Conservation (phyloP, 2,888 invertebrate genomes). For the Strigamia transsilvanica region DNA sequence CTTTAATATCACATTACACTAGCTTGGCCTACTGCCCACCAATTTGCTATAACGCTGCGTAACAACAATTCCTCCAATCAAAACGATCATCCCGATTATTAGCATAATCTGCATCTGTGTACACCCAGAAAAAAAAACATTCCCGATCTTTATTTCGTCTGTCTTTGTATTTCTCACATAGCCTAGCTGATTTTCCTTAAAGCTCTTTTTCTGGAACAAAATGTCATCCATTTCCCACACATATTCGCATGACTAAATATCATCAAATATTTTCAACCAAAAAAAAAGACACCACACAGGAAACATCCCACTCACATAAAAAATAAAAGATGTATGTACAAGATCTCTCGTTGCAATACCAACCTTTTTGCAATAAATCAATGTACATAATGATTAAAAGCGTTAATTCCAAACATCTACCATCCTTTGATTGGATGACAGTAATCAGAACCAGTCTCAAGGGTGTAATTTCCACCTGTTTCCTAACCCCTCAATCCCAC, state of each 20-base stretch:
- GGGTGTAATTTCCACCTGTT: conserved; percentile 27
- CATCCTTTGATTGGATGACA: conserved; percentile 26
- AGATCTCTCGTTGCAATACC: background rate
- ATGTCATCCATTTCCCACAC: background rate
- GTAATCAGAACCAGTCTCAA: conserved; percentile 7
- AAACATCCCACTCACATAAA: background rate
- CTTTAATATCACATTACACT: no score
- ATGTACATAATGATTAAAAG: conserved; percentile 29
- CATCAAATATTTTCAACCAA: background rate
- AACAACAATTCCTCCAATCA: no score
- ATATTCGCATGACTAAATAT: background rate
- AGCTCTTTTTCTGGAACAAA: no score
- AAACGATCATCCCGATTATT: no score
- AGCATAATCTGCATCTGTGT: no score
- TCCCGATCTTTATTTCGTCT: no score
- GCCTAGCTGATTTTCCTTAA: no score
- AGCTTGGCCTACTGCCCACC: no score
- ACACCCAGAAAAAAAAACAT: no score
- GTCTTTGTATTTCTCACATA: no score
- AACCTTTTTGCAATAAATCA: conserved; percentile 21
- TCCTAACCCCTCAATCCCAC: background rate
- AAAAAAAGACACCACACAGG: background rate
- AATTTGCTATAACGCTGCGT: no score
- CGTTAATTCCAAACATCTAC: conserved; percentile 18
- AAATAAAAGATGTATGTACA: background rate